A percentile compares a stretch with the other conserved stretches of the same genome.
Conservation (phyloP, 2,113 vertebrate species). For the Agapornis roseicollis region DNA sequence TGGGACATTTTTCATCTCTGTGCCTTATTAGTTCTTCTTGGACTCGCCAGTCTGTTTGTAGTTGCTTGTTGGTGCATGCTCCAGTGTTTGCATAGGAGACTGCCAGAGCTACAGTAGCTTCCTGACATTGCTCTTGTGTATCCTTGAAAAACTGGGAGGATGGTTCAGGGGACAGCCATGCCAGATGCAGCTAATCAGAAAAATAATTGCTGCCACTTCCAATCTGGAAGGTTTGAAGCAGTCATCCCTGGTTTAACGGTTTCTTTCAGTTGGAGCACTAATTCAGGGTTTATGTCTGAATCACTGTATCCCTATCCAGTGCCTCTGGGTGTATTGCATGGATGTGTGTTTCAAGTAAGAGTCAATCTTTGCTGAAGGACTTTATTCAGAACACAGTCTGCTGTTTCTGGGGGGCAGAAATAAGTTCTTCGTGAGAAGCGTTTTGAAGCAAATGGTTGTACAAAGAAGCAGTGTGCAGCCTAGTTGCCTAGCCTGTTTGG, state of each 20-base stretch:
- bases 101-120: neutral
- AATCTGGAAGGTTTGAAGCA: neutral
- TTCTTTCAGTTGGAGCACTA: neutral
- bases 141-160: neutral
- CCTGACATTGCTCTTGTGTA: neutral
- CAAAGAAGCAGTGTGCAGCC: neutral
- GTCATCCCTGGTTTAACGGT: neutral
- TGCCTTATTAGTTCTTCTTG: neutral
- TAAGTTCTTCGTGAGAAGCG: neutral
- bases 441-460: neutral
- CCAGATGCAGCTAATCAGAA: neutral
- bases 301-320: neutral
- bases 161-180: neutral
- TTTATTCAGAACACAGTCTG: neutral
- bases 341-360: neutral
- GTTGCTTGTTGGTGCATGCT: neutral
- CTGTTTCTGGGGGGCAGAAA: neutral
- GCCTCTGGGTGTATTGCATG: fast-evolving
- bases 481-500: neutral
- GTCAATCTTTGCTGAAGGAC: neutral
- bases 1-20: neutral
- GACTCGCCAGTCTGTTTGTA: neutral
- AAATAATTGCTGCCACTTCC: neutral
- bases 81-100: neutral
- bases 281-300: neutral